Evolutionary conservation across 1,140 invertebrate species (phyloP).

Genomic region (Teleogryllus occipitalis): DNA sequence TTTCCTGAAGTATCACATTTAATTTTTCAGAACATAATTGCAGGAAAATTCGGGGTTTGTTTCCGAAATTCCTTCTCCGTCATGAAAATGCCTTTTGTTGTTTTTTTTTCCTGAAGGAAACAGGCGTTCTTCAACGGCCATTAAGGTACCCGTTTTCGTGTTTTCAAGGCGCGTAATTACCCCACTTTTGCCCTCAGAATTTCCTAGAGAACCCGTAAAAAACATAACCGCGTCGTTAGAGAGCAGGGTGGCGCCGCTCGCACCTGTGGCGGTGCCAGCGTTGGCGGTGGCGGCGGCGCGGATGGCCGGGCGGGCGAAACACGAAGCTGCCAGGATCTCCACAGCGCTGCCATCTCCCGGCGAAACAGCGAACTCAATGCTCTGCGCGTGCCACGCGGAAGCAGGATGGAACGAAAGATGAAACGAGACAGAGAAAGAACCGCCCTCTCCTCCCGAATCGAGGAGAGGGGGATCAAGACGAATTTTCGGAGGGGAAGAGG

Average conservation of each 20-base stretch:
- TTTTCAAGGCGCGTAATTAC: not conserved
- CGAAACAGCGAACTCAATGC: not conserved
- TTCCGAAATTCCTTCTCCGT: not conserved
- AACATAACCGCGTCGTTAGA: not conserved
- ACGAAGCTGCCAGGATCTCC: not conserved
- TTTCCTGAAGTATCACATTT: not conserved
- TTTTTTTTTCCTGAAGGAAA: not conserved
- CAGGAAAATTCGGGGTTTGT: not conserved
- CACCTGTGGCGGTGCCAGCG: not conserved
- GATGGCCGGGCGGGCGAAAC: not conserved
- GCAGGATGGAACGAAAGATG: too few relatives aligned
- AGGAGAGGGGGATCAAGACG: not conserved
- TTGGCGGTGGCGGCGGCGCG: too few relatives aligned
- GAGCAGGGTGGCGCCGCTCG: not conserved
- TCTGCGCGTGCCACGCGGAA: not conserved
- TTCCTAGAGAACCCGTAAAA: not conserved
- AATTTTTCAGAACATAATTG: not conserved
- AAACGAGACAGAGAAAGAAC: not conserved
- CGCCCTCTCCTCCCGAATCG: not conserved
- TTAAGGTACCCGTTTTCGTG: not conserved
- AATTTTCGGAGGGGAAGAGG: not conserved
- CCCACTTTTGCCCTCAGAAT: constrained; percentile 3
- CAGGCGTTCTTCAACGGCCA: not conserved
- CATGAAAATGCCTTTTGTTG: not conserved
- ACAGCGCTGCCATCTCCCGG: not conserved